Conservation (phyloP, 2,797 vertebrate species). For the Leuciscus waleckii region DNA sequence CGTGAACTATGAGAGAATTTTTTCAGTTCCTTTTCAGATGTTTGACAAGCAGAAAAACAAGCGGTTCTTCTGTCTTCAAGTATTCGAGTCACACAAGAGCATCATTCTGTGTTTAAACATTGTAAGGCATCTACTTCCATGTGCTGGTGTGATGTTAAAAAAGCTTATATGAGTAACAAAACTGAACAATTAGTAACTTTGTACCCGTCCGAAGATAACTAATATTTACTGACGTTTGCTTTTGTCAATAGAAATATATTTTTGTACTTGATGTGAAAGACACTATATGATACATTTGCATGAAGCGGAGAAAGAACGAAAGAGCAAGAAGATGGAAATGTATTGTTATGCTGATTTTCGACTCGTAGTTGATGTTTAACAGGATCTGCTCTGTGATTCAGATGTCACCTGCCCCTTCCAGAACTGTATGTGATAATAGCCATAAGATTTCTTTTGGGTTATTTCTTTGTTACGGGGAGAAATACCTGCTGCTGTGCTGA, state of each 20-base stretch:
- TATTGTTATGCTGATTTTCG: slow-evolving; percentile 10
- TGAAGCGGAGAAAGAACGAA: slow-evolving; percentile 8
- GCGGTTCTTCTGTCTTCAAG: not conserved
- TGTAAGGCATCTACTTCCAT: not conserved
- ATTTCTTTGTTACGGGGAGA: not conserved
- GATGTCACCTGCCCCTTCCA: not conserved
- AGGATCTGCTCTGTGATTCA: not conserved
- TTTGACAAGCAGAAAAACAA: slow-evolving; percentile 22
- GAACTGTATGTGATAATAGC: not conserved
- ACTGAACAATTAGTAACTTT: slow-evolving; percentile 15
- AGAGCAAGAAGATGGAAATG: not conserved
- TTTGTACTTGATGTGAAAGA: slow-evolving; percentile 77
- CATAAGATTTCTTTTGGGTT: not conserved
- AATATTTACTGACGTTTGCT: slow-evolving; percentile 62
- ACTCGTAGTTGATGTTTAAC: not conserved
- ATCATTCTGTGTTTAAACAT: slow-evolving; percentile 16
- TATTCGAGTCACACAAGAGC: slow-evolving; percentile 9
- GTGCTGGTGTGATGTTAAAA: slow-evolving; percentile 1
- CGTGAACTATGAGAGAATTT: slow-evolving; percentile 11
- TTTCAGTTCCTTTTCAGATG: slow-evolving; percentile 14
- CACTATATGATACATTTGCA: slow-evolving; percentile 58
- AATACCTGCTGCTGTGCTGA: not conserved
- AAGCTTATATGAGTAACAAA: slow-evolving; percentile 3
- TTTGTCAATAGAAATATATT: slow-evolving; percentile 71
- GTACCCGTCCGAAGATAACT: slow-evolving; percentile 49